Percentiles rank a stretch among this genome's conserved stretches.
Conservation (phyloP, 23 tunicate genomes). For the Ciona savignyi region DNA sequence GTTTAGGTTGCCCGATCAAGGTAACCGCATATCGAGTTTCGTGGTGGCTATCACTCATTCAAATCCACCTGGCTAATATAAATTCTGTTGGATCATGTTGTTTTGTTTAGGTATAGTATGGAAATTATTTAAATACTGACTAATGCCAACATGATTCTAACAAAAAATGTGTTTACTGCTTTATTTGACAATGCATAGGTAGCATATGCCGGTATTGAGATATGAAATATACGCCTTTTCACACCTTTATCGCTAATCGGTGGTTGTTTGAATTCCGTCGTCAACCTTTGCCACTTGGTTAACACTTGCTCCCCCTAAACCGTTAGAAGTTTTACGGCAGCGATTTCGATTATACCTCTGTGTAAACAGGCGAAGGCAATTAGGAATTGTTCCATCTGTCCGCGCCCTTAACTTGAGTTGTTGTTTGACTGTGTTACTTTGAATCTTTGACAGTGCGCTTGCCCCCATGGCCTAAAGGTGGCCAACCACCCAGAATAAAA, state of each 20-base stretch:
- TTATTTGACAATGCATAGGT: no score
- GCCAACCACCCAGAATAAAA: background rate
- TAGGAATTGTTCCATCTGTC: background rate
- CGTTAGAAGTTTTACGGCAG: background rate
- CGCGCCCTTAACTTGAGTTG: background rate
- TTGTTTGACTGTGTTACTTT: background rate
- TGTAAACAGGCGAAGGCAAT: background rate
- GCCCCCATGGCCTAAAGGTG: background rate
- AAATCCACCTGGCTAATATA: no score
- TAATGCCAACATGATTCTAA: no score
- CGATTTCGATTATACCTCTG: background rate
- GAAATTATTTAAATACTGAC: no score
- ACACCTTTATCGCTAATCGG: background rate
- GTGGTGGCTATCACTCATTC: no score
- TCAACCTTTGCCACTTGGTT: background rate
- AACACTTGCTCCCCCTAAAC: background rate
- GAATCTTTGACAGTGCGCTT: background rate
- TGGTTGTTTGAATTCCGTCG: background rate
- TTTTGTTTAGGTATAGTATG: no score
- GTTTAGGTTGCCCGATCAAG: no score
- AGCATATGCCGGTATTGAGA: no score
- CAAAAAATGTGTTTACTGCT: no score
- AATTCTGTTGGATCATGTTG: no score
- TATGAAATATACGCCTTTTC: background rate
- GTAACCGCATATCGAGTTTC: no score